Percentiles rank a stretch among this genome's conserved stretches.
These are phyloP conservation scores for Anguilla japonica DNA, from an alignment of 2,113 vertebrate species.

Conservation along the genomic window DNA sequence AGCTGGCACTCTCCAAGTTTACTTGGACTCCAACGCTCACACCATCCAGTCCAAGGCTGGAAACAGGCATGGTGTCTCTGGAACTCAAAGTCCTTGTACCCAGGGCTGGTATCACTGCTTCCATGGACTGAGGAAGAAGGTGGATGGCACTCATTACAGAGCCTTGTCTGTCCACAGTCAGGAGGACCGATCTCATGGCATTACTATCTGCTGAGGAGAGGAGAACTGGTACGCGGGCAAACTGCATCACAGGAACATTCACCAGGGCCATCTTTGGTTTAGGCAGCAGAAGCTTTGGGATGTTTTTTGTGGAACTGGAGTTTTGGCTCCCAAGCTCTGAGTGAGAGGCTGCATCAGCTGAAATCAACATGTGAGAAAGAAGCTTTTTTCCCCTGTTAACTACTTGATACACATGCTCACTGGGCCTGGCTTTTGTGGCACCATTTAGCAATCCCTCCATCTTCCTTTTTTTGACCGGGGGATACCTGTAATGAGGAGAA, in stretches of 20 bases:
- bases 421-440: constrained; percentile 54
- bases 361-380: constrained; percentile 63
- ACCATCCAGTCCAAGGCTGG: constrained; percentile 70
- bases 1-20: constrained; percentile 65
- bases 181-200: constrained; percentile 79
- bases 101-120: constrained; percentile 77
- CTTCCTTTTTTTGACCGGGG: constrained; percentile 93
- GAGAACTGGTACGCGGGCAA: constrained; percentile 84
- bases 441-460: constrained; percentile 76
- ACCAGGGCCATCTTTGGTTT: constrained; percentile 89
- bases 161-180: constrained; percentile 81
- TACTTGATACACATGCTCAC: constrained; percentile 48
- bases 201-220: constrained; percentile 78
- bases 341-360: constrained; percentile 61
- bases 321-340: constrained; percentile 63
- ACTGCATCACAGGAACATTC: constrained; percentile 90
- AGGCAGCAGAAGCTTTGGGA: constrained; percentile 87
- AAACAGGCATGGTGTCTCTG: constrained; percentile 69
- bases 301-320: constrained; percentile 61
- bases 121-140: constrained; percentile 77
- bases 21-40: constrained; percentile 86
- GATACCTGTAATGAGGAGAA: constrained; percentile 73
- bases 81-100: constrained; percentile 77
- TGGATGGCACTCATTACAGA: constrained; percentile 80
- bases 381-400: constrained; percentile 61